Conservation (phyloP, 2,797 vertebrate genomes). For the Aplochiton taeniatus region DNA sequence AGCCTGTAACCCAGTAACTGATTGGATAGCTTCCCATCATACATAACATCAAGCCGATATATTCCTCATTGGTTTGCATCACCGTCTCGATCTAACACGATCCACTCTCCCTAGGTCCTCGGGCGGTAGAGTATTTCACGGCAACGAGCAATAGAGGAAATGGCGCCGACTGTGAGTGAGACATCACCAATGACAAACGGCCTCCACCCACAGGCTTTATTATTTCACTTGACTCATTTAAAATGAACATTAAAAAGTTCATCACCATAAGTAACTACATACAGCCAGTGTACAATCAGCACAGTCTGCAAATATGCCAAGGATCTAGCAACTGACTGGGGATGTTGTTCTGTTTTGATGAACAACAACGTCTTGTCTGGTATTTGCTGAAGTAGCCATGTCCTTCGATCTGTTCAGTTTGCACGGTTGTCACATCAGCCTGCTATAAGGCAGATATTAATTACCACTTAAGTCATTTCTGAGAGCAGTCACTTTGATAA, state of each 20-base stretch:
- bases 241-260: slow-evolving; percentile 71
- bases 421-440: slow-evolving; percentile 76
- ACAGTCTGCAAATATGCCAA: slow-evolving; percentile 76
- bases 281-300: slow-evolving; percentile 63
- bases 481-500: slow-evolving; percentile 78
- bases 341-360: slow-evolving; percentile 78
- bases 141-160: background rate
- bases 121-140: background rate
- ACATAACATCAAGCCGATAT: slow-evolving; percentile 44
- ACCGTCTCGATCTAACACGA: background rate
- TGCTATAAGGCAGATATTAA: slow-evolving; percentile 81
- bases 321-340: slow-evolving; percentile 61
- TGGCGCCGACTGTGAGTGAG: slow-evolving; percentile 29
- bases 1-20: slow-evolving; percentile 48
- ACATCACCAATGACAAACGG: slow-evolving; percentile 49
- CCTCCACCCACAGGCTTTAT: slow-evolving; percentile 60
- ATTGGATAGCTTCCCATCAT: slow-evolving; percentile 49
- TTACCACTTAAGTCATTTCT: slow-evolving; percentile 76
- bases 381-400: slow-evolving; percentile 72
- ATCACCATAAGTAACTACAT: slow-evolving; percentile 79
- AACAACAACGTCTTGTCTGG: slow-evolving; percentile 72
- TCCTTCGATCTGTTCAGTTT: slow-evolving; percentile 71
- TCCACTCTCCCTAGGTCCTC: too few relatives aligned
- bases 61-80: slow-evolving; percentile 38
- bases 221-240: slow-evolving; percentile 74